A percentile compares a stretch with the other conserved stretches of the same genome.
Conservation (phyloP, 2,888 invertebrate genomes). For the Muschampia staudingeri region DNA sequence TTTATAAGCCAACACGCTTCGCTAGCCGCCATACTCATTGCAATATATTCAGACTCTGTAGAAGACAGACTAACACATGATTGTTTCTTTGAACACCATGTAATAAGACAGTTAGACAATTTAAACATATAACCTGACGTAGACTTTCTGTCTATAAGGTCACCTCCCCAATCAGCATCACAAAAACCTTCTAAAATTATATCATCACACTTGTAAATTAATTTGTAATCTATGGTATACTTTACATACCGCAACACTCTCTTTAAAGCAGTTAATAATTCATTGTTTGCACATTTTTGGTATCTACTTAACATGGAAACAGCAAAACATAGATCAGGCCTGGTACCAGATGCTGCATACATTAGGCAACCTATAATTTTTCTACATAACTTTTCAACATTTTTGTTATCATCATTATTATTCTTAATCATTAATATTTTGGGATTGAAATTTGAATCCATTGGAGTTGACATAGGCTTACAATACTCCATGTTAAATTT, state of each 20-base stretch:
- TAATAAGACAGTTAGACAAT: constrained; percentile 66
- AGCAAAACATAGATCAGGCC: constrained; percentile 24
- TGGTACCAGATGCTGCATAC: constrained; percentile 25
- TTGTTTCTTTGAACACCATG: constrained; percentile 66
- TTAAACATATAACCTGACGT: constrained; percentile 67
- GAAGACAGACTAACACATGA: constrained; percentile 55
- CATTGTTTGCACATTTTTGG: constrained; percentile 54
- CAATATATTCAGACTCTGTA: constrained; percentile 52
- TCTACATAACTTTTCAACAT: constrained; percentile 11
- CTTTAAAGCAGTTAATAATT: constrained; percentile 49
- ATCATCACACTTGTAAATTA: constrained; percentile 46
- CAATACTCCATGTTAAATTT: constrained; percentile 26
- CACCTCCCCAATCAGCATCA: constrained; percentile 56
- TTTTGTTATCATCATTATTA: constrained; percentile 5
- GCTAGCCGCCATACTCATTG: constrained; percentile 54
- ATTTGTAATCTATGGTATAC: constrained; percentile 45
- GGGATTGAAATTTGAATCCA: constrained; percentile 13
- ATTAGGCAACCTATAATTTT: constrained; percentile 24
- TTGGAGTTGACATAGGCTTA: constrained; percentile 23
- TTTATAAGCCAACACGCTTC: constrained; percentile 59
- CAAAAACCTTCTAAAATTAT: constrained; percentile 31
- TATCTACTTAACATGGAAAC: constrained; percentile 54
- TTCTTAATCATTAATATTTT: background rate
- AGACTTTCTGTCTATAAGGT: constrained; percentile 47
- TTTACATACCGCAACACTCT: constrained; percentile 52